Evolutionary conservation across 1,140 invertebrate species (phyloP).

Genomic region (Anastrepha ludens): DNA sequence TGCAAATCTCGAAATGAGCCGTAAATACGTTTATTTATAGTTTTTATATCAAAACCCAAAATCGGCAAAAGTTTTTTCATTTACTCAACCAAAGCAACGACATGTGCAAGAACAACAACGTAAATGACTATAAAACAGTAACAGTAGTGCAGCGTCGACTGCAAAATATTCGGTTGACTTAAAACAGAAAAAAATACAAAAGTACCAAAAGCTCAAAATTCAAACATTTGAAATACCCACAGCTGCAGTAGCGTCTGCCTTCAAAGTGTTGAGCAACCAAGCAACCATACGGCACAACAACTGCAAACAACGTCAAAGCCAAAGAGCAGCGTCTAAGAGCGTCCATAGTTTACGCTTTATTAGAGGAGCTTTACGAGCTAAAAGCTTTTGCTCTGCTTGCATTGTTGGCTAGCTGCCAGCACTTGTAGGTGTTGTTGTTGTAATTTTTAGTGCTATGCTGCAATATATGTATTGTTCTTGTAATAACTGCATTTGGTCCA

Average conservation of each 20-base stretch:
- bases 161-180: slow-evolving; percentile 1
- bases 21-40: slow-evolving; percentile 73
- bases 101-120: not conserved
- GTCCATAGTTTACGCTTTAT: not conserved
- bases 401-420: not conserved
- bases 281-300: slow-evolving; percentile 16
- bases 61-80: not conserved
- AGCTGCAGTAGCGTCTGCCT: not conserved
- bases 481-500: not conserved
- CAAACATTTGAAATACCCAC: slow-evolving; percentile 29
- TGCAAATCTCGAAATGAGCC: slow-evolving; percentile 73
- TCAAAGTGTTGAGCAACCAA: slow-evolving; percentile 15
- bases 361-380: slow-evolving; percentile 1
- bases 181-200: slow-evolving; percentile 7
- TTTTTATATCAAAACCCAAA: slow-evolving; percentile 60
- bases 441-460: not conserved
- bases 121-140: slow-evolving; percentile 8
- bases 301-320: not conserved
- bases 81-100: slow-evolving; percentile 20
- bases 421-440: not conserved
- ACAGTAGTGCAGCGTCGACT: slow-evolving; percentile 1
- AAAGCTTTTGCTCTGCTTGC: slow-evolving; percentile 12
- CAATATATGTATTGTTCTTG: not conserved
- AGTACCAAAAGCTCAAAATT: slow-evolving; percentile 24
- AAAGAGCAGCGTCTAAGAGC: not conserved